Evolutionary conservation across 2,797 vertebrate species (phyloP), one percentile per base, ranked within the genome.

Genomic region (Pseudopleuronectes americanus): DNA sequence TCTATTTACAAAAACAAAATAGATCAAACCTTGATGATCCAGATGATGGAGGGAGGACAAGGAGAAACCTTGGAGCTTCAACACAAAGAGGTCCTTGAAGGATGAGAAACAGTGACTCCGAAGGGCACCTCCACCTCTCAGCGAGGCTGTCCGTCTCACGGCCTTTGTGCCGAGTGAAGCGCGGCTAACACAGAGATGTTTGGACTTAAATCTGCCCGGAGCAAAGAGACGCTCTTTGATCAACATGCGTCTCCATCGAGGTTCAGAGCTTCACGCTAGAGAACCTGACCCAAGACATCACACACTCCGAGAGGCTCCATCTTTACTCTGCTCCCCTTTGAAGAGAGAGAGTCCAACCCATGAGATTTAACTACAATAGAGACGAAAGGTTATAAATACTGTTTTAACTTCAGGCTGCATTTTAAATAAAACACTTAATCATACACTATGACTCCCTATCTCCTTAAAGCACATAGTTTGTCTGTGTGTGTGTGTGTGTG

Each of bases 221-320:
- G 74, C 64, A n/a, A 64, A 64, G 71, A 57, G 59, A 58, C 59
- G 24, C 65, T 14, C 58, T 85, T 64, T 76, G 57, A 80, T 65
- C 62, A 59, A 62, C 59, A 68, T 52, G 53, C 62, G 69, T 73
- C 61, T 49, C 21, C 53, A 56, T 60, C 31, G 23, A 0, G 68
- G 53, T 48, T 64, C 10, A 54, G 33, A 70, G 19, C 59, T 68
- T 58, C 45, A 49, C 53, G 63, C 64, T 57, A 55, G 36, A 47
- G 51, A 57, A 33, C 48, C 24, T 13, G 53, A 13, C 48, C 63
- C 28, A 54, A 77, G n/a, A 80, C 61, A 60, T 71, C 64, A 63
- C 69, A 77, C 70, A 31, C 4, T 3, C 56, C 3, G 31, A 10
- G 8, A 33, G 31, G 8, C 31, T 33, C 31, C 8, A 33, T 33